Base-by-base conservation (phyloP, 2,113 vertebrate species). In the Cariama cristata region DNA sequence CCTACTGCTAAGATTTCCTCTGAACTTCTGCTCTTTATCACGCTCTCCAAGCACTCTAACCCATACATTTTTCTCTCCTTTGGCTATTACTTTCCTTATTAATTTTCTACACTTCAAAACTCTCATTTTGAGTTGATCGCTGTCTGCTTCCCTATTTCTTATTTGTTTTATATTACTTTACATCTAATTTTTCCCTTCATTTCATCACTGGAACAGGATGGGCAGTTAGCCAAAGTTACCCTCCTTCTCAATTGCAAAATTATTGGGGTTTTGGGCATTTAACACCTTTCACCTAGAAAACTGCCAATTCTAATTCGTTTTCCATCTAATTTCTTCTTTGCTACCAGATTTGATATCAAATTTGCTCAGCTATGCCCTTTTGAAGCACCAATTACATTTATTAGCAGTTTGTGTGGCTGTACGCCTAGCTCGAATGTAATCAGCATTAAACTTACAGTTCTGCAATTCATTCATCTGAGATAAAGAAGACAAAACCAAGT, bases 261-360 rank as follows among this genome's bases (percentile, higher is more conserved):
- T 60, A 50, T 14, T 67, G 68, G 0, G 3, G 2, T 80, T 92
- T 40, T 83, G 83, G 83, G 76, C 56, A 67, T 82, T 97, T 90
- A 81, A 94, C 77, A 84, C 32, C 83, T 88, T 93, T 86, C 86
- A 79, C 44, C 77, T 93, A 72, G 49, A 90, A 94, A 89, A 56
- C 35, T 72, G 84, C 53, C 92, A 66, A 89, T 93, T 90, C 73
- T 64, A 56, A 85, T 96, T 93, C 90, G 47, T 56, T 94, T 87
- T 79, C 76, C 64, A 85, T 85, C 53, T 32, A 15, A 72, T 85
- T 94, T 82, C 73, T 92, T 84, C 63, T 83, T 69, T 33, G 4
- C 77, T 67, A 52, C 79, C 76, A 59, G 38, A 64, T 60, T 28
- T 56, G 40, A 56, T 75, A 77, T 2, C 27, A 47, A 68, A 75